Conservation (phyloP, 2,797 vertebrate genomes). For the Trachurus trachurus region DNA sequence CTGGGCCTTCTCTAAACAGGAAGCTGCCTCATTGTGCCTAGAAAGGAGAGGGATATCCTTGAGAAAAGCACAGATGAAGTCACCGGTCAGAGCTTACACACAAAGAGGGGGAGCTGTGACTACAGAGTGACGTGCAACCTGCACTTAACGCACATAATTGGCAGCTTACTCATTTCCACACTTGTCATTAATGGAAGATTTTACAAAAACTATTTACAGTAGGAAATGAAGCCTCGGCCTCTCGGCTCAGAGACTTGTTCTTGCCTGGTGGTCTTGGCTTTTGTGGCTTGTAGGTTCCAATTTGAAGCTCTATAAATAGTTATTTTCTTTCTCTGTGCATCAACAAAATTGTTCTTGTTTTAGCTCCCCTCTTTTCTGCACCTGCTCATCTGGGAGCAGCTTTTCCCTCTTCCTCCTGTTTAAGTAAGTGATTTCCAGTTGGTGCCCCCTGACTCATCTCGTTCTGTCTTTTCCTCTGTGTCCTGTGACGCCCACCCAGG, state of each 20-base stretch:
- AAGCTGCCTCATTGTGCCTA: constrained; percentile 86
- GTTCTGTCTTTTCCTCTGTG: constrained; percentile 12
- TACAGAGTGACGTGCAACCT: constrained; percentile 49
- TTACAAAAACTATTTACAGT: neutral
- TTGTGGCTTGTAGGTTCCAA: neutral
- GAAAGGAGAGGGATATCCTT: constrained; percentile 87
- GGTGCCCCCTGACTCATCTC: constrained; percentile 31
- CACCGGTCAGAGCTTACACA: constrained; percentile 72
- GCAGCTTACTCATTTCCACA: constrained; percentile 54
- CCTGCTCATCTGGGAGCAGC: constrained; percentile 41
- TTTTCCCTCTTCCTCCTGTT: constrained; percentile 6
- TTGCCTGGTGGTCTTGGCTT: constrained; percentile 9
- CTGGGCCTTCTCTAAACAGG: constrained; percentile 84
- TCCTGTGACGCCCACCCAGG: constrained; percentile 61
- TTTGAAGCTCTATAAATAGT: constrained; percentile 13
- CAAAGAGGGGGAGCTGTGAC: constrained; percentile 6
- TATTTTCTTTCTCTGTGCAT: neutral
- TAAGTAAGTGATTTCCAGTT: constrained; percentile 49
- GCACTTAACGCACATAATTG: constrained; percentile 24
- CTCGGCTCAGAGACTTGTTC: neutral
- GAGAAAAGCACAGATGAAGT: constrained; percentile 84
- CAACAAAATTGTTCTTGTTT: constrained; percentile 34
- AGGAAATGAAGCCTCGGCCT: neutral
- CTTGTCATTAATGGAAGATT: neutral
- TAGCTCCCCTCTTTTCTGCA: constrained; percentile 38